phyloP scores from a whole-genome alignment of 2,113 vertebrate genomes.

The Pangasianodon hypophthalmus region DNA sequence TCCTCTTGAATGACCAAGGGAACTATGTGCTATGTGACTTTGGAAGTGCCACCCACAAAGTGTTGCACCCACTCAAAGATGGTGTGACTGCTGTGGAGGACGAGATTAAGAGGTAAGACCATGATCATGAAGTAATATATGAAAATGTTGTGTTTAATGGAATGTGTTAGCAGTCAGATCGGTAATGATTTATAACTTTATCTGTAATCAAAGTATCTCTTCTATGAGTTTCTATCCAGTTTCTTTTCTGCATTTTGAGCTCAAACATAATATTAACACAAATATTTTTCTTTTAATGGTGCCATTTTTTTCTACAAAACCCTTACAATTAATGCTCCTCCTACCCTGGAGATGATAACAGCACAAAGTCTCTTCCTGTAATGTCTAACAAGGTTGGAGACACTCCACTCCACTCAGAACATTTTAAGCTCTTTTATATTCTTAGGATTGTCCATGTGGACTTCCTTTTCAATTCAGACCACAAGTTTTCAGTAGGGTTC shows the following conservation, averaged over 20 bases:
- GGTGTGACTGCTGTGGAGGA: slow-evolving; percentile 94
- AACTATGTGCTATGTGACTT: slow-evolving; percentile 97
- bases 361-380: neutral
- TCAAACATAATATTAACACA: neutral
- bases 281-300: neutral
- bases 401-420: neutral
- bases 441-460: neutral
- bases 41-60: slow-evolving; percentile 93
- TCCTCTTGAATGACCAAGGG: slow-evolving; percentile 89
- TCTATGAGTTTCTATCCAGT: neutral
- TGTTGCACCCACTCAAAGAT: slow-evolving; percentile 88
- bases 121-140: neutral
- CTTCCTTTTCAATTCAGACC: neutral
- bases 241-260: neutral
- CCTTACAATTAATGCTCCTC: neutral
- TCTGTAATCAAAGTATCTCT: neutral
- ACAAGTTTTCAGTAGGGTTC: neutral
- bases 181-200: neutral
- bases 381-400: neutral
- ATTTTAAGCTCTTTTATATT: neutral
- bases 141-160: neutral
- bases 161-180: neutral
- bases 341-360: neutral
- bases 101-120: slow-evolving; percentile 92
- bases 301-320: neutral